phyloP scores from a whole-genome alignment of 2,113 vertebrate species.

The Rynchops niger region DNA sequence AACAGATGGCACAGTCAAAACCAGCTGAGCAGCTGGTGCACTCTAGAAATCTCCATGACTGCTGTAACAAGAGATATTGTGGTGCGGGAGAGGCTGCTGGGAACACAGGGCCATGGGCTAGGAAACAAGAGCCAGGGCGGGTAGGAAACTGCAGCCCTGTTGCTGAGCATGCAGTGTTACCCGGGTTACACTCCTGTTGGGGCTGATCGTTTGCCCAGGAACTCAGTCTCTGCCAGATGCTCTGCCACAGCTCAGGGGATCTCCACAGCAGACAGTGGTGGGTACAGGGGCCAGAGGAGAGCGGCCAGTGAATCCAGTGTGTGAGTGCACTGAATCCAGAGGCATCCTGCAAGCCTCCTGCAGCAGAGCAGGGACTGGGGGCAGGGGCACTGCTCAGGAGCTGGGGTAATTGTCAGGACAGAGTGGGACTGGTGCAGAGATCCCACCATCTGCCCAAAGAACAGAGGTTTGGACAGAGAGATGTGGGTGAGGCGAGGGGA shows the following conservation, averaged over 20 bases:
- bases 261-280: not conserved
- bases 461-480: not conserved
- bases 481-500: not conserved
- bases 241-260: not conserved
- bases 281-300: not conserved
- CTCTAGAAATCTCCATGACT: not conserved
- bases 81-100: not conserved
- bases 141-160: not conserved
- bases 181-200: not conserved
- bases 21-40: not conserved
- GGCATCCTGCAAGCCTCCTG: not conserved
- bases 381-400: not conserved
- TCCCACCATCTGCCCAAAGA: not conserved
- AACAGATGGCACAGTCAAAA: conserved; percentile 5
- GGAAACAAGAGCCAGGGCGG: accelerated
- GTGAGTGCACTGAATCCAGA: not conserved
- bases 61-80: not conserved
- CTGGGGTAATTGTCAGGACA: not conserved
- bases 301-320: not conserved
- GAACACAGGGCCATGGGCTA: not conserved
- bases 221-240: not conserved
- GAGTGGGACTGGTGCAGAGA: not conserved
- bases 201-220: not conserved
- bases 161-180: not conserved
- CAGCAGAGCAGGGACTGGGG: not conserved